These are phyloP conservation scores for Holothuria leucospilota DNA, from an alignment of 53 echinoderm and acorn worm genomes.

Conservation along the genomic window DNA sequence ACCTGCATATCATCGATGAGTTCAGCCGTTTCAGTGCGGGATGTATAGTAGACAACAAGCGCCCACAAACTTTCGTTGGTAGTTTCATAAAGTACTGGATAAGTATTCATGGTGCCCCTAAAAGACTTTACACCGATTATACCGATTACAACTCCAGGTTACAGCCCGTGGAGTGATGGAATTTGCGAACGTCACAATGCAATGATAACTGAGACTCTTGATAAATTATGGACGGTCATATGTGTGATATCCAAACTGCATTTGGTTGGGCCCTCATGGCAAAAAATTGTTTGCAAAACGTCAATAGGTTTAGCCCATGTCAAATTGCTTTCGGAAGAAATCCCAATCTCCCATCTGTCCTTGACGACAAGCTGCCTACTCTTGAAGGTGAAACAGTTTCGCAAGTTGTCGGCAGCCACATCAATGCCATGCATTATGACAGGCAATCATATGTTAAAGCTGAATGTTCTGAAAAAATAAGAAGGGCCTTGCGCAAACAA, in stretches of 20 bases:
- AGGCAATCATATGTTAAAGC: constrained; percentile 27
- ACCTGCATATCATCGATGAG: constrained; percentile 63
- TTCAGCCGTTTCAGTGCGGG: constrained; percentile 51
- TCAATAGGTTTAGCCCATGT: constrained; percentile 38
- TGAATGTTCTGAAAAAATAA: constrained; percentile 46
- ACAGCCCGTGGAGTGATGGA: constrained; percentile 24
- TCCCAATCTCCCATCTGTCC: too few relatives aligned
- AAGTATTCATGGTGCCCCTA: constrained; percentile 58
- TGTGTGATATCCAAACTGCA: not conserved
- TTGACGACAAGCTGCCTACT: constrained; percentile 41
- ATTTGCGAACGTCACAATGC: constrained; percentile 26
- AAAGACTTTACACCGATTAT: not conserved
- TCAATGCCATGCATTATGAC: constrained; percentile 42
- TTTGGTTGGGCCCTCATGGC: constrained; percentile 22
- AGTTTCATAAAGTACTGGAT: constrained; percentile 63
- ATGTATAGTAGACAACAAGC: constrained; percentile 48
- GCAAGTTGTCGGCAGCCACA: constrained; percentile 30
- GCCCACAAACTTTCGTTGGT: constrained; percentile 32
- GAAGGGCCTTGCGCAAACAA: constrained; percentile 43
- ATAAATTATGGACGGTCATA: constrained; percentile 31
- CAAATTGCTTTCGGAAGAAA: too few relatives aligned
- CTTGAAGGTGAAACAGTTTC: constrained; percentile 44
- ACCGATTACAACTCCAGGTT: constrained; percentile 20
- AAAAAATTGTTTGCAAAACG: constrained; percentile 41
- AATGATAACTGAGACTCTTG: constrained; percentile 7